Conservation (phyloP, 1,140 invertebrate species). For the Metaphire vulgaris region DNA sequence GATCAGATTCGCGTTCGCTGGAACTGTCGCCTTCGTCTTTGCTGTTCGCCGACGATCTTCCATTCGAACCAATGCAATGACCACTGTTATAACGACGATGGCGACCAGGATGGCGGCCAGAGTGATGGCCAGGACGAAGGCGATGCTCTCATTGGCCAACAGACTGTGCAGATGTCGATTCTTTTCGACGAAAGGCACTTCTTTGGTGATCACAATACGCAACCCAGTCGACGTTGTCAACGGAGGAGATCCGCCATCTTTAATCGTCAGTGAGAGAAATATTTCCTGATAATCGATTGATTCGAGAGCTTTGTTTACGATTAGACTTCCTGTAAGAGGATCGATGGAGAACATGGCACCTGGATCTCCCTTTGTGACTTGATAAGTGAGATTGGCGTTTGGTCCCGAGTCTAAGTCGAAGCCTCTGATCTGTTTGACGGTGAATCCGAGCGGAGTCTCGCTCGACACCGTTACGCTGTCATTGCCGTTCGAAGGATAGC, state of each 20-base stretch:
- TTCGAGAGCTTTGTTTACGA: background rate
- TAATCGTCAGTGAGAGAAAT: background rate
- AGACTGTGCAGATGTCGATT: background rate
- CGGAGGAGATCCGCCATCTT: slow-evolving; percentile 14
- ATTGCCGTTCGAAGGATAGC: slow-evolving; percentile 7
- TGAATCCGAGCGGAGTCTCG: background rate
- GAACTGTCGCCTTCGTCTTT: background rate
- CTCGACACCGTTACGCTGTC: slow-evolving; percentile 16
- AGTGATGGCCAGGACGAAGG: slow-evolving; percentile 5
- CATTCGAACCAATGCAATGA: slow-evolving; percentile 8
- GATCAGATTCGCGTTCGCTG: no score
- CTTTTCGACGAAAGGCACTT: background rate
- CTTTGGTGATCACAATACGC: background rate
- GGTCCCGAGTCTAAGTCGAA: slow-evolving; percentile 2
- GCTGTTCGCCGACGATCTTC: slow-evolving; percentile 7
- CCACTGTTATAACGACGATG: slow-evolving; percentile 13
- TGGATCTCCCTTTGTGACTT: background rate
- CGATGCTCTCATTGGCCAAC: slow-evolving; percentile 20
- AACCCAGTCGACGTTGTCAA: slow-evolving; percentile 1
- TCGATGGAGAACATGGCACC: background rate
- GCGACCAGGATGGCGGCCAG: slow-evolving; percentile 20
- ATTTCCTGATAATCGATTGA: background rate
- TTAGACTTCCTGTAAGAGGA: background rate
- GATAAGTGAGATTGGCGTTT: slow-evolving; percentile 12
- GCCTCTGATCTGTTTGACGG: background rate